Percentiles rank a stretch among this genome's conserved stretches.
Evolutionary conservation across 2,797 vertebrate species (phyloP).

Genomic region (Avahi laniger): DNA sequence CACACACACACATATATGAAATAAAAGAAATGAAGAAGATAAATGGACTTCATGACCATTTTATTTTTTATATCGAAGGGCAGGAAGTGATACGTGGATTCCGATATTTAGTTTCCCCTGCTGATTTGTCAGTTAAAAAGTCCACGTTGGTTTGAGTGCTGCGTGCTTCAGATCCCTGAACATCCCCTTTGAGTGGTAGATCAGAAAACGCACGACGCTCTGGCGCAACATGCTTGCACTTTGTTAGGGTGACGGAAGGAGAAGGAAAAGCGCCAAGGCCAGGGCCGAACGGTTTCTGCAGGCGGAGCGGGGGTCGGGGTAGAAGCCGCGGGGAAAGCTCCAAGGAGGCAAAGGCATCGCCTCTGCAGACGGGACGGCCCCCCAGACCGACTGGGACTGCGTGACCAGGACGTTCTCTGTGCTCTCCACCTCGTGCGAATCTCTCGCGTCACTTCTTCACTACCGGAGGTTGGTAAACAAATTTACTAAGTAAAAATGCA

Average conservation of each 20-base stretch:
- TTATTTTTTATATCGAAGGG: background rate
- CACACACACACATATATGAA: background rate
- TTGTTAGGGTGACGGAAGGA: background rate
- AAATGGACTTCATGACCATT: background rate
- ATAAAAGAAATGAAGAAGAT: background rate
- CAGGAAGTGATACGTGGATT: background rate
- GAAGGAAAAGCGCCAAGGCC: background rate
- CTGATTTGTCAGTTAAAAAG: background rate
- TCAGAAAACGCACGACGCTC: background rate
- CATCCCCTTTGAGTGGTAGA: background rate
- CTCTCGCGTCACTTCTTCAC: too few relatives aligned
- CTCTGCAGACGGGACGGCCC: too few relatives aligned
- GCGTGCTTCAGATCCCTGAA: background rate
- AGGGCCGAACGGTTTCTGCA: accelerated
- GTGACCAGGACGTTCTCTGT: background rate
- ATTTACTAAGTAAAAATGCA: background rate
- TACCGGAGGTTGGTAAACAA: background rate
- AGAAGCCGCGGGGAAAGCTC: accelerated
- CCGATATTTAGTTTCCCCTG: background rate
- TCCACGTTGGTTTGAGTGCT: too few relatives aligned
- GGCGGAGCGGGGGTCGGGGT: too few relatives aligned
- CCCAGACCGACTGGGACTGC: accelerated
- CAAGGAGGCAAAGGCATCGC: accelerated
- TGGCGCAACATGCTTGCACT: background rate
- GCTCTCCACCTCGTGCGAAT: background rate